Evolutionary conservation across 2,888 invertebrate species (phyloP), one percentile per base, ranked within the genome.

Genomic region (Embidobia sp.): DNA sequence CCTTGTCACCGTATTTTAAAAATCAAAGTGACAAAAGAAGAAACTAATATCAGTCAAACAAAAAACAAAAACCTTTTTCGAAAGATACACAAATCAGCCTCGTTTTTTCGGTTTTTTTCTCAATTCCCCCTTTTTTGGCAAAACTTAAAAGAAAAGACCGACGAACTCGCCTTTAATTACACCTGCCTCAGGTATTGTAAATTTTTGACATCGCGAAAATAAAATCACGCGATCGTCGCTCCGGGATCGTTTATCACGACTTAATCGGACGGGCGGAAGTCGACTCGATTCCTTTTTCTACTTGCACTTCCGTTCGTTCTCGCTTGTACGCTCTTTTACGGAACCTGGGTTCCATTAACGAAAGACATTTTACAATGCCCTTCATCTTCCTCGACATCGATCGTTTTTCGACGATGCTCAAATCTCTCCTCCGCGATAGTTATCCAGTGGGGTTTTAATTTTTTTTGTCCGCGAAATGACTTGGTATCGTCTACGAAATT

Each of bases 181-280:
- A 31, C 15, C 31, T 29, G 15, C 18, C 13, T 27, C 22, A 15
- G 3, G 48, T 37, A 55, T 72, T 48, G 48, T 18, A 27, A 37
- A 70, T 40, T 67, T 72, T 48, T 18, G 57, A 55, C 31, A 40
- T 67, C 15, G 40, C 55, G 16, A 53, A 61, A 72, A 72, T 57
- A 40, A 73, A 72, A 73, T 67, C 48, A 67, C 46, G 49, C 46
- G 53, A 69, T 53, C 51, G 69, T 57, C 61, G 40, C 70, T 66
- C 70, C 37, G 49, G 64, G 69, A 70, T 77, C 81, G 69, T 79
- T 79, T 77, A 79, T 81, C 78, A 79, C 57, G 18, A 57, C 70
- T 79, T 78, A 78, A 79, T 80, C 79, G 78, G 74, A 74, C 67
- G 57, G 77, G 67, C 55, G 76, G 63, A 78, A 75, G 77, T 74